phyloP scores from a whole-genome alignment of 2,113 vertebrate genomes.

The Paradoxurus hermaphroditus region DNA sequence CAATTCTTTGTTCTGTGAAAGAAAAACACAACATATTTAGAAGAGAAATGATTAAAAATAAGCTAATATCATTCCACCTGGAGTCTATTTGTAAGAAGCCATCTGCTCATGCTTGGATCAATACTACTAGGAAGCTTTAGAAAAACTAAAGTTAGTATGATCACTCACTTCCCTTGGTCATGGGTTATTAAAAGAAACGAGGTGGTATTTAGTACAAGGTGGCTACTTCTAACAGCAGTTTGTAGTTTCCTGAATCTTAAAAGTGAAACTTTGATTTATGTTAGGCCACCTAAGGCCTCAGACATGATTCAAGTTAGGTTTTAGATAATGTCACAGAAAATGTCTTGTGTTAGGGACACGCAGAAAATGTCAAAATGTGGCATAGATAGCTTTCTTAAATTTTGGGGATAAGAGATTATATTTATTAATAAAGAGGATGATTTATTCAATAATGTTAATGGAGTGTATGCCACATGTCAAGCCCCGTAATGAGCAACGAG shows the following conservation, averaged over 20 bases:
- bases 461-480: not conserved
- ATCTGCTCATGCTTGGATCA: slow-evolving; percentile 24
- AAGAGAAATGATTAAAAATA: slow-evolving; percentile 53
- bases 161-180: not conserved
- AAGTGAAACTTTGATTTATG: not conserved
- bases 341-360: not conserved
- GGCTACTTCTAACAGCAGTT: not conserved
- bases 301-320: not conserved
- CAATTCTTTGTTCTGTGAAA: slow-evolving; percentile 6
- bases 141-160: not conserved
- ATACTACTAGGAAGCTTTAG: slow-evolving; percentile 34
- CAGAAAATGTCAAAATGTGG: not conserved
- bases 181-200: slow-evolving; percentile 13
- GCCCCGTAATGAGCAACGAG: not conserved
- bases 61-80: slow-evolving; percentile 23
- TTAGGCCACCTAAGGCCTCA: not conserved
- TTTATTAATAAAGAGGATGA: not conserved
- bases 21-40: slow-evolving; percentile 41
- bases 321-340: not conserved
- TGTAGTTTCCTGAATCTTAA: not conserved
- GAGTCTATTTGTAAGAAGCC: slow-evolving; percentile 50
- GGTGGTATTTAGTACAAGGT: not conserved
- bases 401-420: not conserved
- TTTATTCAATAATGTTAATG: not conserved
- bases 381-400: not conserved